phyloP scores from a whole-genome alignment of 2,113 vertebrate species.

The Passer domesticus region DNA sequence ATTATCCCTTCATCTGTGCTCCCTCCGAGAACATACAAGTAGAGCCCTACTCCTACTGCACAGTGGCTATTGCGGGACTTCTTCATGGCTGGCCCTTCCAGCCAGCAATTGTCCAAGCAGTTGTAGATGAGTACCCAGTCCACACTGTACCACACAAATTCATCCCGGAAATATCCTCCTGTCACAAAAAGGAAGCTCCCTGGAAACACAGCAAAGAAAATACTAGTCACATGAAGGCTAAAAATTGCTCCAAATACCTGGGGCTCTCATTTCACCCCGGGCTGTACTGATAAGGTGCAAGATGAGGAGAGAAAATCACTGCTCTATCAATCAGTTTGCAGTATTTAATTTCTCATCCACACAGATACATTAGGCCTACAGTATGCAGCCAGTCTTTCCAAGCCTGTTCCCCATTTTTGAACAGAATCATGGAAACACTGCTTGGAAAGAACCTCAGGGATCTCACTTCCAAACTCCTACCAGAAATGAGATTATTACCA shows the following conservation, averaged over 20 bases:
- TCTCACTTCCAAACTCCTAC: background rate
- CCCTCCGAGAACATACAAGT: constrained; percentile 84
- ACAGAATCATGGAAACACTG: background rate
- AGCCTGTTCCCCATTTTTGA: background rate
- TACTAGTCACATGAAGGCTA: background rate
- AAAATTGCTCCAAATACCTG: background rate
- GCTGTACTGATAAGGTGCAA: background rate
- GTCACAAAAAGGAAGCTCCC: constrained; percentile 81
- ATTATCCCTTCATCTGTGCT: constrained; percentile 81
- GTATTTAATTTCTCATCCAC: background rate
- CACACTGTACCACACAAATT: constrained; percentile 86
- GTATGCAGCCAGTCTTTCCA: background rate
- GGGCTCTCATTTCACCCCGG: background rate
- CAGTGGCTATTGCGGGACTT: constrained; percentile 85
- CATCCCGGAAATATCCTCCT: constrained; percentile 85
- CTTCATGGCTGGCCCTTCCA: constrained; percentile 82
- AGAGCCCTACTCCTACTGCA: constrained; percentile 74
- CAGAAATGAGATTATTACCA: background rate
- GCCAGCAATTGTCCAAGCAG: constrained; percentile 78
- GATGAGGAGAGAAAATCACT: background rate
- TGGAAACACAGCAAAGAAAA: constrained; percentile 35
- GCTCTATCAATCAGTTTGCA: background rate
- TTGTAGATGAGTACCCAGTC: constrained; percentile 86
- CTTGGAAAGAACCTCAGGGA: background rate
- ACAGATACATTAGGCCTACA: background rate